Percentiles rank a stretch among this genome's conserved stretches.
phyloP scores from a whole-genome alignment of 2,888 invertebrate genomes.

The Toxonevra muliebris region DNA sequence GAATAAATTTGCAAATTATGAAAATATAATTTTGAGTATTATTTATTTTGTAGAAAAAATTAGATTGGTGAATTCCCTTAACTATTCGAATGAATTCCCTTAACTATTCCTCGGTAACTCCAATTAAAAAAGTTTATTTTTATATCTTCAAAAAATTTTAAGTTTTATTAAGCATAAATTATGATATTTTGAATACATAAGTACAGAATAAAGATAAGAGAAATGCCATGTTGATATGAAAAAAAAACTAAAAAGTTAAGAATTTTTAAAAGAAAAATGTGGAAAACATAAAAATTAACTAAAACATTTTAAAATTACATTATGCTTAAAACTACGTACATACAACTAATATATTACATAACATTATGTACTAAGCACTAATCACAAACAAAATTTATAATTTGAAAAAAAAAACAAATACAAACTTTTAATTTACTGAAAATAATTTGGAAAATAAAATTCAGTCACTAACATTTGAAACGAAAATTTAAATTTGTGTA shows the following conservation, averaged over 20 bases:
- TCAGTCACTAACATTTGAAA: not conserved
- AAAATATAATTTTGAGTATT: too few relatives aligned
- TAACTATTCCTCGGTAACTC: too few relatives aligned
- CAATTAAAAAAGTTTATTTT: too few relatives aligned
- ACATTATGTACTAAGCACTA: not conserved
- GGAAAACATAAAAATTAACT: not conserved
- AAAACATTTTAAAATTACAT: not conserved
- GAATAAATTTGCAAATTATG: conserved; percentile 10
- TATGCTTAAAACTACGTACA: not conserved
- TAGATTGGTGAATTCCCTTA: too few relatives aligned
- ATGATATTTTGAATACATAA: not conserved
- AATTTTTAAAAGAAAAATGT: too few relatives aligned
- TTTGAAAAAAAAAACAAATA: not conserved
- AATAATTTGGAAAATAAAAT: not conserved
- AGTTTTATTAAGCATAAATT: conserved; percentile 22
- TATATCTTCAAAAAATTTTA: not conserved
- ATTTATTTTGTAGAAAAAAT: not conserved
- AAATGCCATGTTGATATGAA: too few relatives aligned
- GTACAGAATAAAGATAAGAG: too few relatives aligned
- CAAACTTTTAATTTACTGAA: not conserved
- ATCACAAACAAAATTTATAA: too few relatives aligned
- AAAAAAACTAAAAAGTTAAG: too few relatives aligned
- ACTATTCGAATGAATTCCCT: too few relatives aligned
- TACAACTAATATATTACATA: not conserved
- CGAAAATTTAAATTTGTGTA: not conserved